Base-by-base conservation (phyloP, 1,140 invertebrate genomes). In the Hesperophylax magnus region DNA sequence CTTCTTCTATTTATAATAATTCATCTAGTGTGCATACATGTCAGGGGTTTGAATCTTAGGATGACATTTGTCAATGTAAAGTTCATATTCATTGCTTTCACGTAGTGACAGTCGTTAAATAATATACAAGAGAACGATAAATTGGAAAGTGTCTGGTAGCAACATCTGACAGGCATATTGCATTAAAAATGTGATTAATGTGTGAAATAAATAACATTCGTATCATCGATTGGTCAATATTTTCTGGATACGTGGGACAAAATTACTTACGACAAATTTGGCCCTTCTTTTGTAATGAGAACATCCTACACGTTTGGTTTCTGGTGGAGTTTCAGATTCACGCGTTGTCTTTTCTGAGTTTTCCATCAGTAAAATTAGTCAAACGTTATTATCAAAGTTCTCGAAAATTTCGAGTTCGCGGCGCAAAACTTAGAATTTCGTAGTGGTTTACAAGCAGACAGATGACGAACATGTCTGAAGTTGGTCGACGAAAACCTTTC, bases 201-300 rank as follows among this genome's bases (percentile, higher is more conserved):
- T 20, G 34, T 3, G 47, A 20, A 71, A 71, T 71, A 71, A 47
- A 71, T 71, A 52, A 71, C 67, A 71, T 39, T 39, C 67, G 22
- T 56, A 53, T 56, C 71, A 75, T 75, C 71, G 71, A 75, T 75
- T 75, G 53, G 71, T 75, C 54, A 75, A 75, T 71, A 71, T 71
- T 71, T 71, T 65, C 47, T 71, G 67, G 67, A 65, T 78, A 78
- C 60, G 61, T 78, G 60, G 61, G 61, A 65, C 60, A 78, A 78
- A 47, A 78, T 65, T 83, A 91, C 93, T 93, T 89, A 95, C 95
- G 88, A 96, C 94, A 90, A 95, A 95, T 90, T 95, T 95, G 5
- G 94, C 94, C 85, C 94, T 93, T 85, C 95, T 91, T 86, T 95
- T 95, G 83, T 96, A 96, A 88, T 96, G 95, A 72, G 92, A 92